These are phyloP conservation scores for Marasmarcha lunaedactyla DNA, from an alignment of 2,888 invertebrate genomes.

Conservation along the genomic window DNA sequence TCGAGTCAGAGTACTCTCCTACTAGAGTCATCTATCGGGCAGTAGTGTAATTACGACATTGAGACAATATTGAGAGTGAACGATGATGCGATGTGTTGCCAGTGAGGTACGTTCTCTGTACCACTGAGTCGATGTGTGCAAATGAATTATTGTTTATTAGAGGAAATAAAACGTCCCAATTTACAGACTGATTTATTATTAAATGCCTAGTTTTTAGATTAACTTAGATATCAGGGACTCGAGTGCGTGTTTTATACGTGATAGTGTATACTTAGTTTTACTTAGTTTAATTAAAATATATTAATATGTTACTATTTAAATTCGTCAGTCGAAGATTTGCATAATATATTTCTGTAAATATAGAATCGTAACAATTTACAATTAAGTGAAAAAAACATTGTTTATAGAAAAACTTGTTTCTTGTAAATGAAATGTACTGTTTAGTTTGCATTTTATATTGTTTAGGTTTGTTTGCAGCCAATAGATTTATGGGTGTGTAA, in stretches of 20 bases:
- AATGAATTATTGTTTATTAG: slow-evolving; percentile 58
- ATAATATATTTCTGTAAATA: slow-evolving; percentile 69
- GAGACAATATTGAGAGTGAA: not conserved
- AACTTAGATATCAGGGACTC: slow-evolving; percentile 61
- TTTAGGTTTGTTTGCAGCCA: slow-evolving; percentile 39
- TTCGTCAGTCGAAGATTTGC: slow-evolving; percentile 56
- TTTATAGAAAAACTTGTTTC: slow-evolving; percentile 59
- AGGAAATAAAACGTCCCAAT: slow-evolving; percentile 69
- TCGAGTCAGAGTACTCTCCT: not conserved
- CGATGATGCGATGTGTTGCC: slow-evolving; percentile 1
- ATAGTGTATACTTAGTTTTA: slow-evolving; percentile 62
- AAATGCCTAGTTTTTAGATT: slow-evolving; percentile 36
- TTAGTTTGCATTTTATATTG: slow-evolving; percentile 68
- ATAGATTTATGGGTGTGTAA: slow-evolving; percentile 52
- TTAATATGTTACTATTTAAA: slow-evolving; percentile 63
- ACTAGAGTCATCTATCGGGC: slow-evolving; percentile 5
- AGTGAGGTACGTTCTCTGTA: slow-evolving; percentile 38
- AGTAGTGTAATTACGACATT: not conserved
- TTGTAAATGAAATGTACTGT: slow-evolving; percentile 65
- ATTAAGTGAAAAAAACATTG: slow-evolving; percentile 42
- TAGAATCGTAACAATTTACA: slow-evolving; percentile 40
- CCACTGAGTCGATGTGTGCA: slow-evolving; percentile 52
- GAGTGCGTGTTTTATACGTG: slow-evolving; percentile 69
- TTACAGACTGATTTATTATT: slow-evolving; percentile 68
- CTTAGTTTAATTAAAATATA: slow-evolving; percentile 60